A percentile compares a stretch with the other conserved stretches of the same genome.
These are phyloP conservation scores for Trematomus bernacchii DNA, from an alignment of 2,797 vertebrate species.

Conservation along the genomic window DNA sequence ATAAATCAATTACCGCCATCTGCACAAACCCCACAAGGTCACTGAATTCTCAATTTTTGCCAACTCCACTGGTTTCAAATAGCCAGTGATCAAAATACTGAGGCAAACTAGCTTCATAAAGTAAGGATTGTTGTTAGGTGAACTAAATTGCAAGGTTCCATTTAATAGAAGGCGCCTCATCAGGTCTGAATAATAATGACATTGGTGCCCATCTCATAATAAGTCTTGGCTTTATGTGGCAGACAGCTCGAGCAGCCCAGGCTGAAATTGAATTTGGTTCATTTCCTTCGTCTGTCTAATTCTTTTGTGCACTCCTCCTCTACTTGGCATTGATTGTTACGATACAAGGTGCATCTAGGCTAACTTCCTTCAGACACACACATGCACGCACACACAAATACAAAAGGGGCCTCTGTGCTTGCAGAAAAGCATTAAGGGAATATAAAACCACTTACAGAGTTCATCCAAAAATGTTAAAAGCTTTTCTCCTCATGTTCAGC, in stretches of 20 bases:
- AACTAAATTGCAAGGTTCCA: conserved; percentile 77
- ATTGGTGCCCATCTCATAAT: conserved; percentile 70
- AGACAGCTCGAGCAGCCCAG: conserved; percentile 60
- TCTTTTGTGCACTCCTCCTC: conserved; percentile 78
- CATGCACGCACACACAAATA: conserved; percentile 68
- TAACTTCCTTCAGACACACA: conserved; percentile 58
- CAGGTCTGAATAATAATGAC: conserved; percentile 81
- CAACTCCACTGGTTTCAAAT: conserved; percentile 44
- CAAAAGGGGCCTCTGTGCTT: conserved; percentile 51
- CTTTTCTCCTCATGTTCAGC: neutral
- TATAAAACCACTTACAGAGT: neutral
- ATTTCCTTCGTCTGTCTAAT: conserved; percentile 80
- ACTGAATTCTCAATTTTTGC: conserved; percentile 58
- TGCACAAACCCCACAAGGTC: conserved; percentile 38
- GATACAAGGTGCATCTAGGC: conserved; percentile 81
- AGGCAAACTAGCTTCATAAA: conserved; percentile 61
- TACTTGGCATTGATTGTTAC: conserved; percentile 79
- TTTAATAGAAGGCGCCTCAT: conserved; percentile 77
- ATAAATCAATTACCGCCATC: conserved; percentile 72
- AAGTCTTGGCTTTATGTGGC: conserved; percentile 74
- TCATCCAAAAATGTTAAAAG: neutral
- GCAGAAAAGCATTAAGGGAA: conserved; percentile 7
- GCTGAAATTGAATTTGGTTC: conserved; percentile 83
- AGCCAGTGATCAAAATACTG: conserved; percentile 58
- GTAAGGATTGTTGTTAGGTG: conserved; percentile 68